Evolutionary conservation across 2,888 invertebrate species (phyloP).

Genomic region (Epistrophe grossulariae): DNA sequence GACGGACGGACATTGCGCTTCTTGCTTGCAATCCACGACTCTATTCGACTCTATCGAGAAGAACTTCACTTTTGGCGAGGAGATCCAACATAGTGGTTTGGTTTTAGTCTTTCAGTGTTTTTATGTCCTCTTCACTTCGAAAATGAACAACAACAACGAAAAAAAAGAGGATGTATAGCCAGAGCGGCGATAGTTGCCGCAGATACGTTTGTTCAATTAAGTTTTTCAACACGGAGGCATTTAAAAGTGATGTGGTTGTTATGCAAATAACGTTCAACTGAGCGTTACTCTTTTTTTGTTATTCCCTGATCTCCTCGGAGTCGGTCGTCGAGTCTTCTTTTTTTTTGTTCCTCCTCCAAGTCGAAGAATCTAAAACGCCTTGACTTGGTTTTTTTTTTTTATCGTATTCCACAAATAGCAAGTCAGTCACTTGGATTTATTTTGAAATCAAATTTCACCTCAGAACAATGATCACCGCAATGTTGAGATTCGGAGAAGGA

Average conservation of each 20-base stretch:
- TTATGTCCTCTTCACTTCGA: conserved; percentile 63
- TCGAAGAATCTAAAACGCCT: conserved; percentile 56
- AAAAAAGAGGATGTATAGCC: conserved; percentile 62
- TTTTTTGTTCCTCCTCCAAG: conserved; percentile 20
- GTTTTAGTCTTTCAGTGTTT: conserved; percentile 42
- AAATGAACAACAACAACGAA: conserved; percentile 2
- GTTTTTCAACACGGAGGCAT: conserved; percentile 76
- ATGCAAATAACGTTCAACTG: conserved; percentile 76
- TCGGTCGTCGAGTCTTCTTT: too few species aligned
- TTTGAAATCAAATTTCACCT: conserved; percentile 75
- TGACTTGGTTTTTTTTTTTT: conserved; percentile 41
- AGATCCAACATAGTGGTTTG: conserved; percentile 47
- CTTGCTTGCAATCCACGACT: conserved; percentile 50
- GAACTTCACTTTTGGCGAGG: conserved; percentile 15
- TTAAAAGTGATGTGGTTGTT: conserved; percentile 76
- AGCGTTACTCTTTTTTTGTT: conserved; percentile 62
- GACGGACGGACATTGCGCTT: conserved; percentile 70
- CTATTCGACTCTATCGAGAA: conserved; percentile 23
- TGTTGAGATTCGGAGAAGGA: conserved; percentile 5
- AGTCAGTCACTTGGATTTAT: conserved; percentile 76
- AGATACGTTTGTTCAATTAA: conserved; percentile 76
- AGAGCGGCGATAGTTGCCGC: conserved; percentile 64
- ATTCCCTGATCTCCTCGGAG: conserved; percentile 1
- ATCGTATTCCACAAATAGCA: conserved; percentile 32
- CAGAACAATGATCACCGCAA: conserved; percentile 64